These are phyloP conservation scores for Orthosia incerta DNA, from an alignment of 2,888 invertebrate genomes.

Conservation along the genomic window DNA sequence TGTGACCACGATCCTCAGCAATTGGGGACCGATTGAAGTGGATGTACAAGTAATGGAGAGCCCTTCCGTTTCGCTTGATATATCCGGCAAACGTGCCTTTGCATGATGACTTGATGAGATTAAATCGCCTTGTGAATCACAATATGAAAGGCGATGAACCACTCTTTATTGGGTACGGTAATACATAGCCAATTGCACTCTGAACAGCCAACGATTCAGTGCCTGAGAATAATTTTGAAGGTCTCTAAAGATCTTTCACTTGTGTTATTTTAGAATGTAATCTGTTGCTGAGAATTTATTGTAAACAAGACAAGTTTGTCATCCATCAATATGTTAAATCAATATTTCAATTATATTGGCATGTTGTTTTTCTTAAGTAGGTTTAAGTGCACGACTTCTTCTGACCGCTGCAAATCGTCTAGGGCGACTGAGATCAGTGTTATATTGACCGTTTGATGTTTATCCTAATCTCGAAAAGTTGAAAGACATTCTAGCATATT, in stretches of 20 bases:
- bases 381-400: not conserved
- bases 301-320: constrained; percentile 1
- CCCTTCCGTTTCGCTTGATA: not conserved
- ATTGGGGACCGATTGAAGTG: no score
- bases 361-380: not conserved
- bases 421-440: not conserved
- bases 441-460: not conserved
- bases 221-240: not conserved
- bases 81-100: constrained; percentile 26
- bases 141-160: not conserved
- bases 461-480: not conserved
- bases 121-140: not conserved
- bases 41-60: not conserved
- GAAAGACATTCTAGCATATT: not conserved
- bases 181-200: no score
- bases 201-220: not conserved
- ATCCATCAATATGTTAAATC: not conserved
- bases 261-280: not conserved
- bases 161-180: not conserved
- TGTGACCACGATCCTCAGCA: no score
- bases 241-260: not conserved
- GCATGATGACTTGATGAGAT: constrained; percentile 25
- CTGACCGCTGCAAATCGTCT: not conserved
- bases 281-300: not conserved
- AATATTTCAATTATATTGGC: not conserved